phyloP scores from a whole-genome alignment of 2,797 vertebrate genomes.

The Hippopotamyrus pictus region DNA sequence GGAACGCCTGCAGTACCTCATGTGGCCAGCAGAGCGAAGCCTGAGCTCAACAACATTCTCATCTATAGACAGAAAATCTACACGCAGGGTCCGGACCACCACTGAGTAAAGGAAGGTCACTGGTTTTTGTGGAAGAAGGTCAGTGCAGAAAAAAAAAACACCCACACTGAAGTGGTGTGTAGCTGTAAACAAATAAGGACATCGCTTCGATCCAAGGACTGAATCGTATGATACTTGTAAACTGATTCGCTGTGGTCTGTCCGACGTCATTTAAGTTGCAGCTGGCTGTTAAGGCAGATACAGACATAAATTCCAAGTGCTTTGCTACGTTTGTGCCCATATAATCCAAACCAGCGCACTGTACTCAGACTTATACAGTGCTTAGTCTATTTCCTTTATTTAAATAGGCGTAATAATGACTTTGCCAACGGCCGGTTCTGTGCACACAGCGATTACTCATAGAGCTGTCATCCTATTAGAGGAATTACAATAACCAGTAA shows the following conservation, averaged over 20 bases:
- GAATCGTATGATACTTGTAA: neutral
- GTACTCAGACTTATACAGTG: slow-evolving; percentile 23
- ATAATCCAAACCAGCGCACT: slow-evolving; percentile 29
- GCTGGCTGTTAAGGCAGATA: neutral
- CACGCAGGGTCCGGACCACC: neutral
- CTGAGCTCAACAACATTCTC: neutral
- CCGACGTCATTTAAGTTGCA: neutral
- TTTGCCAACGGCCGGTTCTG: slow-evolving; percentile 45
- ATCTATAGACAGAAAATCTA: neutral
- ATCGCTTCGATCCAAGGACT: neutral
- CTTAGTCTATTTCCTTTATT: slow-evolving; percentile 50
- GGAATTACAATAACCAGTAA: slow-evolving; percentile 48
- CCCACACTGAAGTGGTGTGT: neutral
- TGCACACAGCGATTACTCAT: slow-evolving; percentile 44
- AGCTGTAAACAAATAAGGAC: neutral
- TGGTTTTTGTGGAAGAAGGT: neutral
- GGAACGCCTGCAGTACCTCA: neutral
- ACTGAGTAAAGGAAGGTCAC: neutral
- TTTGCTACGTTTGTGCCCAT: slow-evolving; percentile 19
- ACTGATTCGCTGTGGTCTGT: neutral
- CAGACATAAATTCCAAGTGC: neutral
- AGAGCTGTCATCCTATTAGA: slow-evolving; percentile 50
- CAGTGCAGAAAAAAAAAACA: neutral
- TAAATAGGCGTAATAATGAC: slow-evolving; percentile 52
- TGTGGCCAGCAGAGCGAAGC: neutral